Base-by-base conservation (phyloP, 2,797 vertebrate species). In the Clarias pachynema region DNA sequence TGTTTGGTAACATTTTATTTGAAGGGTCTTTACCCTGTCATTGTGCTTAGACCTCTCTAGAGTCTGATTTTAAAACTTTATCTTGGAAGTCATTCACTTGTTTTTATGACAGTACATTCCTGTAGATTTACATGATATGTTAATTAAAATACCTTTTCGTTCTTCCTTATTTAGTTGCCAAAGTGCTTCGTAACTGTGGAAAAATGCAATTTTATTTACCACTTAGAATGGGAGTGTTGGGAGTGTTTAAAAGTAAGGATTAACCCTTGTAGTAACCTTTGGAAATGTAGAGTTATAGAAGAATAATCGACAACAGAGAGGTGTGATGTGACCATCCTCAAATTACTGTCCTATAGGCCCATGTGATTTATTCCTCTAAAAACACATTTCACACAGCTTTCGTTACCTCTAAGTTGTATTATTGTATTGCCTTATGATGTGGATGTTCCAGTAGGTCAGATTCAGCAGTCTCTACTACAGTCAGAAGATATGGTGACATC, bases 1-100 rank as follows among this genome's bases (percentile, higher is more conserved):
- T 65, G 31, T 62, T 80, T 65, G 24, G 24, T 26, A 65, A 66
- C 18, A 66, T 0, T 81, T 68, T 68, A 31, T 81, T 68, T 68
- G 22, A 31, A 81, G 44, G 26, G 18, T 69, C 5, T 69, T 57
- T 34, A 34, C 79, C 40, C 37, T 49, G 34, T 6, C 62, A 56
- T 53, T 53, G 40, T 63, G 60, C n/a, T 60, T 63, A 44, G 37
- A 80, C 37, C 6, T 24, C 49, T 65, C 34, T 29, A 65, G n/a
- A 44, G 78, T 15, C 14, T 26, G 78, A 20, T 65, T 65, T 65
- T 65, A 80, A 65, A 65, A 44, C 6, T 34, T n/a, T n/a, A 16
- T 37, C 20, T 37, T 78, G 31, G 29, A 77, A 18, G 14, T 29
- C 29, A 10, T 29, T 57, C 73, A 57, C 16, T 75, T 57, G 15